Conservation (phyloP, 2,113 vertebrate genomes). For the Calonectris borealis region DNA sequence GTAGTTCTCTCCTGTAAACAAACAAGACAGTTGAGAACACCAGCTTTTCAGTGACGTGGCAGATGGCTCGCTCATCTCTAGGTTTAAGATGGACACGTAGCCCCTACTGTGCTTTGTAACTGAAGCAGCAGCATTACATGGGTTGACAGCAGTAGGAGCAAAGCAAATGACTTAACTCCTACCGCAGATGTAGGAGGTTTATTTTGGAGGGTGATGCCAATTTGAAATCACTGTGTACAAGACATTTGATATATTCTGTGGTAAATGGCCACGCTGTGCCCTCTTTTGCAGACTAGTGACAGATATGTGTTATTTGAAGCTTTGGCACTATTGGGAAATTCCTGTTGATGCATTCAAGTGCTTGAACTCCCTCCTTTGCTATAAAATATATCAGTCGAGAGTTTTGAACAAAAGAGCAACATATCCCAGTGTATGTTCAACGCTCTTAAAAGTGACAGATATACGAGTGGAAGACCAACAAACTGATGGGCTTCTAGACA, state of each 20-base stretch:
- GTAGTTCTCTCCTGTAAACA: fast-evolving
- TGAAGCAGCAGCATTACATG: background rate
- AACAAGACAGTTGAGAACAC: fast-evolving
- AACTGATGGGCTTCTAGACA: background rate
- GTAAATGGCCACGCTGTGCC: background rate
- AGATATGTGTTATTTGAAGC: too few species aligned
- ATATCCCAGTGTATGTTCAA: background rate
- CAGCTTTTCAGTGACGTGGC: fast-evolving
- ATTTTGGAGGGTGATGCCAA: background rate
- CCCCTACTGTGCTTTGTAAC: background rate
- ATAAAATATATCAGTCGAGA: background rate
- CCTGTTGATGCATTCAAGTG: background rate
- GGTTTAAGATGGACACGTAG: fast-evolving
- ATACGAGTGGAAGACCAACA: background rate
- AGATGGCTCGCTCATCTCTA: fast-evolving
- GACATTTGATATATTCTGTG: background rate
- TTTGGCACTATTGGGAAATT: background rate
- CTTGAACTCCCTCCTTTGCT: background rate
- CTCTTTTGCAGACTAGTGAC: background rate
- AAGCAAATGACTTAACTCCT: background rate
- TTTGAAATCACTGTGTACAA: background rate
- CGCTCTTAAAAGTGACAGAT: background rate
- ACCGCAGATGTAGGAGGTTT: too few species aligned
- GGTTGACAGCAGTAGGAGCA: background rate
- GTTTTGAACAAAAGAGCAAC: constrained; percentile 1